Conservation (phyloP, 2,888 invertebrate genomes). For the Drosophila pullipes region DNA sequence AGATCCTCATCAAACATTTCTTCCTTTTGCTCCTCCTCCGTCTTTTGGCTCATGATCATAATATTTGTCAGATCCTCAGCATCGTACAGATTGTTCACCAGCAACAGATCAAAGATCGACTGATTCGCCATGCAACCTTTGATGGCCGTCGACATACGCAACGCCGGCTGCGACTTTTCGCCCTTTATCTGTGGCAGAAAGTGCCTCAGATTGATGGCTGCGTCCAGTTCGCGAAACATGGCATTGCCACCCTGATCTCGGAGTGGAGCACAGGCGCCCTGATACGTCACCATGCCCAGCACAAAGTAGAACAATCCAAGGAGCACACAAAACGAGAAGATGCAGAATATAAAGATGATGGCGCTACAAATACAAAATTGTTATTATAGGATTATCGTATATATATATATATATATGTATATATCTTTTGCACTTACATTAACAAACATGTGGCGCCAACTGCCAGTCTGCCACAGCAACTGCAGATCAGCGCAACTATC, state of each 20-base stretch:
- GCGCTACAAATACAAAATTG: constrained; percentile 86
- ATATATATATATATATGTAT: no score
- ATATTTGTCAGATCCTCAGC: constrained; percentile 12
- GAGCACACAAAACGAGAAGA: constrained; percentile 89
- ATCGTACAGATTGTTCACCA: constrained; percentile 11
- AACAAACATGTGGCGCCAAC: constrained; percentile 93
- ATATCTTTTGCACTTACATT: constrained; percentile 85
- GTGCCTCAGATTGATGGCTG: constrained; percentile 20
- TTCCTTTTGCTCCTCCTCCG: background rate
- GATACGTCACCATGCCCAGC: constrained; percentile 89
- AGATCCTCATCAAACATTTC: constrained; percentile 34
- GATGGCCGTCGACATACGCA: constrained; percentile 46
- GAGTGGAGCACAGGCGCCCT: constrained; percentile 91
- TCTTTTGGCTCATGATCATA: constrained; percentile 1
- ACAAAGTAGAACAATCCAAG: constrained; percentile 89
- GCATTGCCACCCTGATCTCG: constrained; percentile 55
- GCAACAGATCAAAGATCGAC: constrained; percentile 48
- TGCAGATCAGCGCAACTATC: constrained; percentile 93
- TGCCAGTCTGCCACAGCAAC: constrained; percentile 95
- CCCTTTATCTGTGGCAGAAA: background rate
- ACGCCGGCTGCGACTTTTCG: background rate
- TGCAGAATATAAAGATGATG: constrained; percentile 91
- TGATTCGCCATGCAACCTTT: constrained; percentile 39
- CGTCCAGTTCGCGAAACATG: constrained; percentile 45
- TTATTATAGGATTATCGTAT: background rate